Evolutionary conservation across 2,113 vertebrate genomes (phyloP), one percentile per base, ranked within the genome.

Genomic region (Camelus dromedarius): DNA sequence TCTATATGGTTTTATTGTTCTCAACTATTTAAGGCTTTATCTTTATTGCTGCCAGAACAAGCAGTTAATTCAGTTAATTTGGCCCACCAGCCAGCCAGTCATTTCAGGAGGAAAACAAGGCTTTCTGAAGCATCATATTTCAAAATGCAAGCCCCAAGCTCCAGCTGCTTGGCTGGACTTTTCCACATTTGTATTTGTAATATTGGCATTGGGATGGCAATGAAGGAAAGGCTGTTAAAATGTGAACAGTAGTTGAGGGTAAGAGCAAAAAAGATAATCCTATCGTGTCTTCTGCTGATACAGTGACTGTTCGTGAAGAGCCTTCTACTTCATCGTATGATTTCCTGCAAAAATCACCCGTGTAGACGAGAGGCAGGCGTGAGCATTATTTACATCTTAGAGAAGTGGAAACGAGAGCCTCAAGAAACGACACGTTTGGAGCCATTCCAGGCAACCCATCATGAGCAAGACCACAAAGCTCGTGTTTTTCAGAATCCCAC

Each of bases 81-180:
- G 86, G 64, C 73, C 73, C 96, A 92, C 66, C 46, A 92, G 73
- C 66, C 46, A 92, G 73, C 77, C 60, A 15, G 73, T 89, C 75
- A 77, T 87, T 93, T 75, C 69, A 93, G 52, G 58, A 95, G 67
- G 26, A 69, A 89, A 96, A 66, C 66, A 62, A 80, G 16, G 42
- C 86, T 91, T 97, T 95, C 38, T 32, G 83, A 95, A 28, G 73
- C 96, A 16, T 80, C 24, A 52, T 80, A 30, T 87, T 90, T 91
- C 89, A 73, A 35, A 90, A 95, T 15, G 26, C 30, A 14, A 35
- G 81, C 58, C 54, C 58, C n/a, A 80, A 94, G 64, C 52, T 89
- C 90, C 95, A 96, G 85, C 77, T 91, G 85, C 83, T 97, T 96
- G 95, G 96, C 91, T 96, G 92, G 46, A 91, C 62, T 88, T 93